A percentile compares a stretch with the other conserved stretches of the same genome.
Evolutionary conservation across 2,113 vertebrate species (phyloP).

Genomic region (Ochotona curzoniae): DNA sequence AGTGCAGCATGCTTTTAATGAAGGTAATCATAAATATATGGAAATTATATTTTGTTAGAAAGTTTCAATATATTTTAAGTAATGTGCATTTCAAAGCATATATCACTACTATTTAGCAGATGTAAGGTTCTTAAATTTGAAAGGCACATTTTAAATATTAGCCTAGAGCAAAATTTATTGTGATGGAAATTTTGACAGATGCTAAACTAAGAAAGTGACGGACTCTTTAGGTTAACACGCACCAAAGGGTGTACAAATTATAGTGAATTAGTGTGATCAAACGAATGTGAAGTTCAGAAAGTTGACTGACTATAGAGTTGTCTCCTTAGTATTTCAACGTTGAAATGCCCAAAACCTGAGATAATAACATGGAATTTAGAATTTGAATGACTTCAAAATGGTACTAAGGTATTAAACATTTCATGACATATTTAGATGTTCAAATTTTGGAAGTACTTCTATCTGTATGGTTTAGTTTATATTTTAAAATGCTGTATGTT

Average conservation of each 20-base stretch:
- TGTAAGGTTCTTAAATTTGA: neutral
- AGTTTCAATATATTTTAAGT: neutral
- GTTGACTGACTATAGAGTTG: neutral
- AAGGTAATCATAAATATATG: constrained; percentile 14
- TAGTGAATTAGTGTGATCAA: constrained; percentile 49
- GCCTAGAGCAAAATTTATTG: neutral
- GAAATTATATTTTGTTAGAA: neutral
- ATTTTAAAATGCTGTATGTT: neutral
- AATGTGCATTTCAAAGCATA: neutral
- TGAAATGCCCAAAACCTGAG: neutral
- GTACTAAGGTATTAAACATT: constrained; percentile 32
- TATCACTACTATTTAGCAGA: neutral
- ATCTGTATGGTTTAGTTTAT: neutral
- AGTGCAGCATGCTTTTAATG: neutral
- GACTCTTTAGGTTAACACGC: constrained; percentile 62
- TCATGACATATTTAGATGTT: neutral
- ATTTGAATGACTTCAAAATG: constrained; percentile 46
- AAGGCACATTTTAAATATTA: constrained; percentile 25
- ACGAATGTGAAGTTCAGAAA: constrained; percentile 66
- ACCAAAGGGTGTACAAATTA: constrained; percentile 60
- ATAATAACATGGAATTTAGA: constrained; percentile 55
- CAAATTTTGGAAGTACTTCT: neutral
- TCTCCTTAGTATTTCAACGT: constrained; percentile 51
- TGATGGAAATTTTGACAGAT: constrained; percentile 37
- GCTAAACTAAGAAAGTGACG: constrained; percentile 49